Conservation (phyloP, 2,113 vertebrate species). For the Mixornis gularis region DNA sequence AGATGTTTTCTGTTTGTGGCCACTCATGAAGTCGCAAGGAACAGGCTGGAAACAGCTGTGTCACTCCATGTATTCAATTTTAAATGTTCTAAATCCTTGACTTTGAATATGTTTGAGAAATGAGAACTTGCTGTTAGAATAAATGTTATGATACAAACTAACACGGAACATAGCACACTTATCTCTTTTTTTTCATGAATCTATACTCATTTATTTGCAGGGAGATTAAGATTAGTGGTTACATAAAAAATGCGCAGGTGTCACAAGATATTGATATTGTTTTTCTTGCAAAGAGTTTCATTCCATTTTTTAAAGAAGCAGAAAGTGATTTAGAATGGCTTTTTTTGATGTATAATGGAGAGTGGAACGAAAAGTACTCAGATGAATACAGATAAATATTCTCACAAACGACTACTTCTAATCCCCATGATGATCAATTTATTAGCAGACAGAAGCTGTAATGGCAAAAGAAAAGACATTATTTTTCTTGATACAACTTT, state of each 20-base stretch:
- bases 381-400: background rate
- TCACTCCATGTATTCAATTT: background rate
- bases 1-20: background rate
- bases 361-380: background rate
- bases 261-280: background rate
- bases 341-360: background rate
- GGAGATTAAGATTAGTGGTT: background rate
- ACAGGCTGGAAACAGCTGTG: background rate
- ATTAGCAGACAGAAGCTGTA: background rate
- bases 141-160: background rate
- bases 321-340: background rate
- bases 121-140: background rate
- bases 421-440: background rate
- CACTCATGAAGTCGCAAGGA: background rate
- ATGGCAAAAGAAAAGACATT: background rate
- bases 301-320: background rate
- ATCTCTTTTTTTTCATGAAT: background rate
- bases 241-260: background rate
- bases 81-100: background rate
- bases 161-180: background rate
- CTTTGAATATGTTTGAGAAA: background rate
- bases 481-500: background rate
- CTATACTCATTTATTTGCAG: background rate
- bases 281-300: background rate
- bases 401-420: background rate